phyloP scores from a whole-genome alignment of 2,113 vertebrate species.

The Caloenas nicobarica region DNA sequence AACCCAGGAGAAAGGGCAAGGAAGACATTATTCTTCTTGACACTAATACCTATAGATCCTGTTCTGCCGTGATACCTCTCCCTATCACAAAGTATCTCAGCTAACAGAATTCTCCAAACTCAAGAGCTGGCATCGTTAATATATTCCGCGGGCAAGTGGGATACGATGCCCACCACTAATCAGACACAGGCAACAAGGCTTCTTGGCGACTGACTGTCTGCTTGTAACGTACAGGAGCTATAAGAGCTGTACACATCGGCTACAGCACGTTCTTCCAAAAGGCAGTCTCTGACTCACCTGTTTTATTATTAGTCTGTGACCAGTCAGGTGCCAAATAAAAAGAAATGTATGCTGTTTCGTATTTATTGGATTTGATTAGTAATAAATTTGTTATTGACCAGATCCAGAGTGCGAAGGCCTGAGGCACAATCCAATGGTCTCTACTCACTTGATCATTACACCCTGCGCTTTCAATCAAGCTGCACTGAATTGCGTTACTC shows the following conservation, averaged over 20 bases:
- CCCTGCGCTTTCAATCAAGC: conserved; percentile 16
- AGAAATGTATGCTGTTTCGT: conserved; percentile 64
- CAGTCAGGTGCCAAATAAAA: conserved; percentile 63
- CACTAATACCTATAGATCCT: conserved; percentile 71
- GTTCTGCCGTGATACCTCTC: conserved; percentile 53
- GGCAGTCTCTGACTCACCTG: not conserved
- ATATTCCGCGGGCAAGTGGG: conserved; percentile 33
- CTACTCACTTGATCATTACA: conserved; percentile 51
- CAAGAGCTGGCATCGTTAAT: conserved; percentile 55
- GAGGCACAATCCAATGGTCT: conserved; percentile 48
- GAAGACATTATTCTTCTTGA: conserved; percentile 75
- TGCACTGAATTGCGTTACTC: not conserved
- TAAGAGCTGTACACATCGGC: not conserved
- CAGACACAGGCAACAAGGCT: not conserved
- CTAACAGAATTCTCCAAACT: conserved; percentile 54
- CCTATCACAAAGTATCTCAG: conserved; percentile 52
- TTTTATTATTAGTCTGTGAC: conserved; percentile 44
- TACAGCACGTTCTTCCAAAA: not conserved
- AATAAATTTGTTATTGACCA: conserved; percentile 75
- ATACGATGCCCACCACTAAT: conserved; percentile 22
- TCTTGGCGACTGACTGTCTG: not conserved
- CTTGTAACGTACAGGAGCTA: not conserved
- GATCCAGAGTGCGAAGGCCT: conserved; percentile 37
- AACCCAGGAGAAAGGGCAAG: conserved; percentile 73
- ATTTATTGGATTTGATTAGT: conserved; percentile 75